These are phyloP conservation scores for Leptopilina drosophilae DNA, from an alignment of 2,888 invertebrate species.

Conservation along the genomic window DNA sequence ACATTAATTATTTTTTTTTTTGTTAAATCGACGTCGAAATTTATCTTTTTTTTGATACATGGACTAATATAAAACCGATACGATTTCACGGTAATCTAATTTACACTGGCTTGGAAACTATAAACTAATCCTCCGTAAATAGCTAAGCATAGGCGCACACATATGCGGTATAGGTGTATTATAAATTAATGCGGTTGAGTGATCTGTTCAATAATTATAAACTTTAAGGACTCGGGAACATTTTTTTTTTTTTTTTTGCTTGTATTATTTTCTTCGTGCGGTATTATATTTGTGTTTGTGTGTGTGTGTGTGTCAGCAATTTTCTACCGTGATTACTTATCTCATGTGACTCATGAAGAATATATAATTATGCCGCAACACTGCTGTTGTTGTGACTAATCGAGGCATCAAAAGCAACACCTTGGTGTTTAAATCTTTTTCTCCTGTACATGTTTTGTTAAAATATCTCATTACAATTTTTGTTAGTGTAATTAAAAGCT, in stretches of 20 bases:
- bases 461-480: no score
- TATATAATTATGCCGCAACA: conserved; percentile 11
- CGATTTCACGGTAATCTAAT: conserved; percentile 25
- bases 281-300: neutral
- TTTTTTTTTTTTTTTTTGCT: neutral
- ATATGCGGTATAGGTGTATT: no score
- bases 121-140: conserved; percentile 16
- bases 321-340: conserved; percentile 28
- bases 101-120: conserved; percentile 18
- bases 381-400: conserved; percentile 34
- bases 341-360: conserved; percentile 6
- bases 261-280: neutral
- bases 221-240: conserved; percentile 10
- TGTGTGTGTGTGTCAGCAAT: conserved; percentile 18
- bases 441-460: no score
- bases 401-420: conserved; percentile 9
- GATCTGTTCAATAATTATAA: conserved; percentile 29
- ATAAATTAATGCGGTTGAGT: conserved; percentile 3
- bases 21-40: neutral
- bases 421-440: neutral
- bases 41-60: neutral
- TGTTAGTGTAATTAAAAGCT: no score
- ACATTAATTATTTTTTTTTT: conserved; percentile 3
- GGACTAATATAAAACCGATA: neutral
- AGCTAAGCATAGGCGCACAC: no score